Evolutionary conservation across 2,113 vertebrate genomes (phyloP), one percentile per base, ranked within the genome.

Genomic region (Neomonachus schauinslandi): DNA sequence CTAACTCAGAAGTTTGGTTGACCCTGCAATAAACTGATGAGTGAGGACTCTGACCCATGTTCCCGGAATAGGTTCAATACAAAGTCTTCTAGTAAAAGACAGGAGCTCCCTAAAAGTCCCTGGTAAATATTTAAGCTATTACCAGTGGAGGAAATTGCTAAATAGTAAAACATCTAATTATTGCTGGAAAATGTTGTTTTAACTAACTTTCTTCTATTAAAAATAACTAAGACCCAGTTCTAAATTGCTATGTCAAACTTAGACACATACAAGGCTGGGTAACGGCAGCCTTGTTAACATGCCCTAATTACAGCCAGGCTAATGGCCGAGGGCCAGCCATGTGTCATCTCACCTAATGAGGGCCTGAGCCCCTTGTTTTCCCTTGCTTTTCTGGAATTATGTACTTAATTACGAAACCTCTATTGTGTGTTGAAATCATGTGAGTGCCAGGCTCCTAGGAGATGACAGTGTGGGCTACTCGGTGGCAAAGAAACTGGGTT

Each of bases 101-200:
- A 36, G 49, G 57, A 61, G 31, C 42, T 89, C 53, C 84, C 63
- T 67, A 10, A 57, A 92, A 91, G 53, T 53, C 22, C 88, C 87
- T 96, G 84, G 95, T 96, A 96, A 98, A 98, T 98, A 95, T 95
- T 98, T 98, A 98, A 98, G 74, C 96, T 96, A 46, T 59, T 86
- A 49, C 31, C 49, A 0, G 81, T 16, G 76, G 51, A 89, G 24
- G 39, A 91, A 79, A 89, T 98, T 97, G 97, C 95, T 94, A 97
- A 96, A 97, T 84, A 86, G n/a, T 90, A 59, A 93, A 91, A 81
- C 5, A 10, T 61, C 21, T 80, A 57, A 65, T 90, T 81, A 39
- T 83, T 97, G 12, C 80, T 77, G 82, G 93, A 95, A 97, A 98
- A 98, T 89, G 89, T 59, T 84, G 65, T 46, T 94, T 97, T 49